Evolutionary conservation across 2,113 vertebrate genomes (phyloP).

Genomic region (Antennarius striatus): DNA sequence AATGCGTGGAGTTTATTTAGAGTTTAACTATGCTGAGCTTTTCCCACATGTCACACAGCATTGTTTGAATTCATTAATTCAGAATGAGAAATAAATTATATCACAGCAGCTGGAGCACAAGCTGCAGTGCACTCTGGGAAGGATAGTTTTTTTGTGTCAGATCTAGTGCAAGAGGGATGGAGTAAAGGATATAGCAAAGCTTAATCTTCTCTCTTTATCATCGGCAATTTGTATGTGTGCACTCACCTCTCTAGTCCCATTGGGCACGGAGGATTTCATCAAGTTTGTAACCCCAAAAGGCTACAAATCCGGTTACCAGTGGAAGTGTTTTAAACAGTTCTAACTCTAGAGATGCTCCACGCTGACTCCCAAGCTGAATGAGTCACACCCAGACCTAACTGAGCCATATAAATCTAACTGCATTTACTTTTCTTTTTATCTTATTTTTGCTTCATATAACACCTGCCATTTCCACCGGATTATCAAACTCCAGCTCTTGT

Average conservation of each 20-base stretch:
- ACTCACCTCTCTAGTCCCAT: constrained; percentile 66
- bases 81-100: too few species aligned
- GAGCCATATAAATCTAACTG: constrained; percentile 58
- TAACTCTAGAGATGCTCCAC: constrained; percentile 59
- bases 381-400: constrained; percentile 45
- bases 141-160: constrained; percentile 3
- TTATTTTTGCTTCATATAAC: constrained; percentile 62
- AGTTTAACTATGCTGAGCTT: constrained; percentile 9
- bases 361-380: constrained; percentile 41
- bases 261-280: constrained; percentile 71
- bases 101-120: neutral
- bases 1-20: neutral
- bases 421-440: constrained; percentile 51
- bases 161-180: neutral
- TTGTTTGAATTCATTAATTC: constrained; percentile 7
- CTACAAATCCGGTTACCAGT: constrained; percentile 77
- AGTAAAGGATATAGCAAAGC: constrained; percentile 34
- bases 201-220: constrained; percentile 70
- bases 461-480: constrained; percentile 65
- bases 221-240: constrained; percentile 77
- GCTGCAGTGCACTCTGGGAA: constrained; percentile 46
- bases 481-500: constrained; percentile 48
- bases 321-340: constrained; percentile 76
- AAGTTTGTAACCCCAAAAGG: constrained; percentile 72
- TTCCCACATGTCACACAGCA: neutral